Evolutionary conservation across 2,113 vertebrate genomes (phyloP), one percentile per base, ranked within the genome.

Genomic region (Prietella phreatophila): DNA sequence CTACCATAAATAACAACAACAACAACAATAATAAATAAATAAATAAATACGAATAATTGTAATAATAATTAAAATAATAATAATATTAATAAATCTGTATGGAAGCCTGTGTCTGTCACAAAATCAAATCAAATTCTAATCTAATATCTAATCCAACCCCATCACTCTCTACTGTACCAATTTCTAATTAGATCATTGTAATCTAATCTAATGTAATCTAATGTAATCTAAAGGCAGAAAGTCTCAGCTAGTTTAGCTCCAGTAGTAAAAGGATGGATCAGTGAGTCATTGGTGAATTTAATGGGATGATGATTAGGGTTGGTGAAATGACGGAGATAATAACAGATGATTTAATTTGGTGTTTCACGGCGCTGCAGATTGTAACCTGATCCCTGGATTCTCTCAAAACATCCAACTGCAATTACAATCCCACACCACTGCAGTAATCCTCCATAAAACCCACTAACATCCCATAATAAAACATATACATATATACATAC

Each of bases 1-100:
- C 98, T 99, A 91, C 33, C 13, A 0, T 19, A 63, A 25, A 63
- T 9, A 13, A n/a, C 11, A 65, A 27, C 3, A 63, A 27, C 3
- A 65, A n/a, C 25, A 39, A 39, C 4, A 39, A 39, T 39, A 39
- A 39, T 39, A 67, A 67, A 56, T 19, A 25, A 61, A 8, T 8
- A 14, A 67, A 30, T 8, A 30, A 30, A 61, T 7, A 9, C 13
- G 0, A 42, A 67, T 30, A 30, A 30, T 30, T 15, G 33, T 27
- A 27, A 25, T 63, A 63, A 63, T 7, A 9, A n/a, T 42, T 5
- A 67, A 15, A 30, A 30, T 30, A 30, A 69, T 61, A 27, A 22
- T 61, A 61, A 63, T n/a, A n/a, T n/a, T n/a, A 65, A 65, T n/a
- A 30, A 60, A 20, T 22, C 53, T 55, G 53, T 55, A 55, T 55